Evolutionary conservation across 2,113 vertebrate genomes (phyloP).

Genomic region (Alethe castanea): DNA sequence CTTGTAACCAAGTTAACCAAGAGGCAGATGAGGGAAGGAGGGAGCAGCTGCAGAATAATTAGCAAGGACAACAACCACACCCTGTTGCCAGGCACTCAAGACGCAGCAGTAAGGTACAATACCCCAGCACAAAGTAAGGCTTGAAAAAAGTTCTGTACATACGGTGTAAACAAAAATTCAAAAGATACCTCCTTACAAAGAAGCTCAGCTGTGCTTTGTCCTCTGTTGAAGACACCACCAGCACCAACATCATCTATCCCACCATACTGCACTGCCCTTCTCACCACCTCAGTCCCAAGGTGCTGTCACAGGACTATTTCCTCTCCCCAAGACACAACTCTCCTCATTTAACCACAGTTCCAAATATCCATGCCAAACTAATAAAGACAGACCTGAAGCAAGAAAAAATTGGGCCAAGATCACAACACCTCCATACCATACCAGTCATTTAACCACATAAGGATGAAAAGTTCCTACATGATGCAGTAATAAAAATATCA

Average conservation of each 20-base stretch:
- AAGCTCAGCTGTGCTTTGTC: neutral
- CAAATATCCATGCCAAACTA: neutral
- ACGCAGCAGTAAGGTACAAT: neutral
- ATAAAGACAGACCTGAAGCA: neutral
- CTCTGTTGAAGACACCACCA: neutral
- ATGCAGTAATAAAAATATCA: neutral
- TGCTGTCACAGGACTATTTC: neutral
- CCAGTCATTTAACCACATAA: neutral
- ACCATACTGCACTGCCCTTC: neutral
- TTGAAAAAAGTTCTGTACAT: neutral
- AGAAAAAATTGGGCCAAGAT: neutral
- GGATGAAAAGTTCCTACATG: neutral
- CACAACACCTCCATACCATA: neutral
- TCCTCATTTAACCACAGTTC: neutral
- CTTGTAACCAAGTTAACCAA: fast-evolving
- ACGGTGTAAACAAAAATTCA: neutral
- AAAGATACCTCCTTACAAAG: neutral
- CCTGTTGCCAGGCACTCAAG: neutral
- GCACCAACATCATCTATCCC: neutral
- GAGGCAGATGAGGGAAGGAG: neutral
- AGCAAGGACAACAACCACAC: neutral
- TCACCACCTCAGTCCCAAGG: neutral
- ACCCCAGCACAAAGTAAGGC: neutral
- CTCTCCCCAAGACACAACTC: neutral
- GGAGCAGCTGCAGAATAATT: neutral